Conservation (phyloP, 2,888 invertebrate species). For the Xanthorhoe spadicearia region DNA sequence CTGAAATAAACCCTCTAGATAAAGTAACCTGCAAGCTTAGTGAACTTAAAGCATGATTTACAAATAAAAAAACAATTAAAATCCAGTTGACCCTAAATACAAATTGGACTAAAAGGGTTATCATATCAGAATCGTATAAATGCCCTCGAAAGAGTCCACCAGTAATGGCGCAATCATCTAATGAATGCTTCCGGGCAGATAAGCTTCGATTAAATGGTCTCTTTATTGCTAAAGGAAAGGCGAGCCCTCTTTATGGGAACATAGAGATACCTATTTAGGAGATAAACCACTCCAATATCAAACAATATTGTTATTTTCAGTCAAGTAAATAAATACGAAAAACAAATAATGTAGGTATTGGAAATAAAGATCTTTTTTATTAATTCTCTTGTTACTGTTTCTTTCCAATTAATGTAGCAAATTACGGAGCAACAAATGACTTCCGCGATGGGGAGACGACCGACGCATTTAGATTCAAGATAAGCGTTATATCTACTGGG, state of each 20-base stretch:
- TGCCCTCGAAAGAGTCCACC: slow-evolving; percentile 66
- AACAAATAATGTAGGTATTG: not conserved
- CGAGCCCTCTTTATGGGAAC: slow-evolving; percentile 79
- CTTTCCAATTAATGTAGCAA: slow-evolving; percentile 23
- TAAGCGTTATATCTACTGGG: slow-evolving; percentile 47
- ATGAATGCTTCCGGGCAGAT: slow-evolving; percentile 85
- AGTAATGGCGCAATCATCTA: slow-evolving; percentile 84
- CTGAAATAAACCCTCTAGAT: not conserved
- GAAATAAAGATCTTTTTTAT: not conserved
- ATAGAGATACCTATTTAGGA: slow-evolving; percentile 75
- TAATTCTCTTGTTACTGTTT: not conserved
- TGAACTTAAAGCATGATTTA: not conserved
- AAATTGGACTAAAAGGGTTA: slow-evolving; percentile 42
- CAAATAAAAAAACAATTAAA: not conserved
- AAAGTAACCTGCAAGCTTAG: not conserved
- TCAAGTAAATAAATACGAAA: slow-evolving; percentile 9
- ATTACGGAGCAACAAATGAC: slow-evolving; percentile 49
- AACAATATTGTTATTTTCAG: slow-evolving; percentile 37
- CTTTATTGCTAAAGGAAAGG: slow-evolving; percentile 83
- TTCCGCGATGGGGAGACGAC: slow-evolving; percentile 58
- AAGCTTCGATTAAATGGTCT: slow-evolving; percentile 84
- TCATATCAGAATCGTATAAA: slow-evolving; percentile 53
- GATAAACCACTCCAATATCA: slow-evolving; percentile 55
- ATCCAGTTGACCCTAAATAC: slow-evolving; percentile 2
- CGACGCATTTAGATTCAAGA: slow-evolving; percentile 62